phyloP scores from a whole-genome alignment of 2,888 invertebrate species.

The Eristalinus aeneus region DNA sequence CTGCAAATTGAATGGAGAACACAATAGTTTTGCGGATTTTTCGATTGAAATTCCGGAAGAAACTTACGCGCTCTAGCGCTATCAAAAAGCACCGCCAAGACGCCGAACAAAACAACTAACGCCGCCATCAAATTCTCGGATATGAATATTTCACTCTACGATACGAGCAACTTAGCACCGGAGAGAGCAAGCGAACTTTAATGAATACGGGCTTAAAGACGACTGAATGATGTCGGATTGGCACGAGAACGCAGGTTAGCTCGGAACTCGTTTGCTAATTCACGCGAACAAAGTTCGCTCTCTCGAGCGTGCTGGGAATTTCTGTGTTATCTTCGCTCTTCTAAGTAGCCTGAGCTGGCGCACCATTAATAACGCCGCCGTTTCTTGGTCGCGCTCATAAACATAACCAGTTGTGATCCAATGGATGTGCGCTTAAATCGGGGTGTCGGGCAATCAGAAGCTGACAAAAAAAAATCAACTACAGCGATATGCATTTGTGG shows the following conservation, averaged over 20 bases:
- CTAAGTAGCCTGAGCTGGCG: neutral
- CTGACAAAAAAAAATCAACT: neutral
- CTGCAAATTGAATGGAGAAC: neutral
- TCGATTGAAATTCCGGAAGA: no score
- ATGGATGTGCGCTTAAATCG: neutral
- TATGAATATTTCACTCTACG: neutral
- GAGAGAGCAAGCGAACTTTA: neutral
- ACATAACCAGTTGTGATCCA: neutral
- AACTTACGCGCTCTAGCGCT: neutral
- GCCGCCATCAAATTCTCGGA: neutral
- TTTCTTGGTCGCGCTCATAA: neutral
- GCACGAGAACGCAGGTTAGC: neutral
- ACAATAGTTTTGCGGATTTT: no score
- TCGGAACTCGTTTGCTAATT: constrained; percentile 8
- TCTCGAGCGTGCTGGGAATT: neutral
- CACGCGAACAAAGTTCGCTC: neutral
- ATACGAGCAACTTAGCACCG: neutral
- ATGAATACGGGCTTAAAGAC: neutral
- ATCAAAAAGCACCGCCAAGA: neutral
- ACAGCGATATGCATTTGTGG: neutral
- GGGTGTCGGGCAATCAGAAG: neutral
- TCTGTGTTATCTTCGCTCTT: neutral
- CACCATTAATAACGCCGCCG: neutral
- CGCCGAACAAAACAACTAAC: neutral
- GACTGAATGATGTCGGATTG: neutral